These are phyloP conservation scores for Lates japonicus DNA, from an alignment of 2,797 vertebrate genomes.

Conservation along the genomic window DNA sequence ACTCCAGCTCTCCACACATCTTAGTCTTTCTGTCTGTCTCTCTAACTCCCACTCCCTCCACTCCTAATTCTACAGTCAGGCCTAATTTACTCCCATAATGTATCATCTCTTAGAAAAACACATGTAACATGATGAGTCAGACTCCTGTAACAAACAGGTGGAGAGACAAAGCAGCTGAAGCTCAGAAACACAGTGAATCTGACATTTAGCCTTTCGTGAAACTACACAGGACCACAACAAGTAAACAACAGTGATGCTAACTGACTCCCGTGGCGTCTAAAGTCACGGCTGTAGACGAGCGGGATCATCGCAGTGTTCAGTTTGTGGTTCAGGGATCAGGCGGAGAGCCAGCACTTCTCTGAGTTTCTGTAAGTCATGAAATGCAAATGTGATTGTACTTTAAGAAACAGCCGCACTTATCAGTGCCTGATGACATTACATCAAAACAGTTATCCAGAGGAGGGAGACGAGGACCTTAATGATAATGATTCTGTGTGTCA, in stretches of 20 bases:
- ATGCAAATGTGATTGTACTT: conserved; percentile 44
- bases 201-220: conserved; percentile 30
- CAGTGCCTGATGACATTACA: conserved; percentile 17
- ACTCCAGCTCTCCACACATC: conserved; percentile 28
- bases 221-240: conserved; percentile 8
- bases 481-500: conserved; percentile 51
- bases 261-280: background rate
- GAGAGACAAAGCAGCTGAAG: conserved; percentile 26
- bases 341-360: conserved; percentile 13
- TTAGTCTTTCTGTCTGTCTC: conserved; percentile 20
- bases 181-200: conserved; percentile 39
- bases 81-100: conserved; percentile 41
- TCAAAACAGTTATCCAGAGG: conserved; percentile 27
- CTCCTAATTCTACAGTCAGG: conserved; percentile 42
- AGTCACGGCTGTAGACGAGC: conserved; percentile 19
- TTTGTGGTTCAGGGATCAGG: conserved; percentile 23
- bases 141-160: conserved; percentile 15
- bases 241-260: conserved; percentile 29
- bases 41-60: conserved; percentile 18
- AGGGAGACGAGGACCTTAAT: conserved; percentile 32
- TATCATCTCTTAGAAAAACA: conserved; percentile 1
- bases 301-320: conserved; percentile 13
- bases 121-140: conserved; percentile 25
- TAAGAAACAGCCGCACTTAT: conserved; percentile 16
- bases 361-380: conserved; percentile 19